Base-by-base conservation (phyloP, 2,797 vertebrate species). In the Gobio occitaniae region DNA sequence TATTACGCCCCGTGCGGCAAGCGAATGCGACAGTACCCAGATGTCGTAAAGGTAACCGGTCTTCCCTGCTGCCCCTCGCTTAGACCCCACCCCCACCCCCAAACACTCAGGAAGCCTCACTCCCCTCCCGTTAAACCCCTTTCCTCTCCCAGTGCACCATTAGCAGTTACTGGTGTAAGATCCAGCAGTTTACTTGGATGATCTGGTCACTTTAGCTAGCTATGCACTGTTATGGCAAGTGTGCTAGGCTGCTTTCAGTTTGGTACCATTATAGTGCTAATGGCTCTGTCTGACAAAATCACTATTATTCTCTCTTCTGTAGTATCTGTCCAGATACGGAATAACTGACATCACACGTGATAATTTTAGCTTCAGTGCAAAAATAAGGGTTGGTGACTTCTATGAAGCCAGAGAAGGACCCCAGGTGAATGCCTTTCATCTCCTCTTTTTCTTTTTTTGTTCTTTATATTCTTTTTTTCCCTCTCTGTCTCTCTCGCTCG, bases 301-400 rank as follows among this genome's bases (percentile, higher is more conserved):
- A 92, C 94, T 94, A 95, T 93, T 95, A 95, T 96, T 95, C 93
- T 96, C 94, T 96, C 97, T 97, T 99, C 97, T 98, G 96, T 98
- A 99, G 97, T 99, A 98, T 97, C 97, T 99, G 96, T 98, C 97
- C 97, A 98, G 97, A 99, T 98, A 97, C 97, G 97, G 98, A 97
- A 96, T 99, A 97, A 97, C 96, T 96, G 97, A 97, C 97, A 97
- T 99, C 97, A 97, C 97, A 95, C 97, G 97, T 91, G 97, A 98
- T 97, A 98, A 98, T 97, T 99, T 99, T 97, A 99, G 97, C 97
- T 99, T 99, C 97, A 98, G 97, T 98, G 97, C 97, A 99, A 99
- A 99, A 98, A 96, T 99, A 97, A 98, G 97, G 97, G 97, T 99
- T 97, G 98, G 98, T 98, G 97, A 98, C 97, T 99, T 99, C 97